Percentiles rank a stretch among this genome's conserved stretches.
Evolutionary conservation across 2,888 invertebrate genomes (phyloP).

Genomic region (Scaeva pyrastri): DNA sequence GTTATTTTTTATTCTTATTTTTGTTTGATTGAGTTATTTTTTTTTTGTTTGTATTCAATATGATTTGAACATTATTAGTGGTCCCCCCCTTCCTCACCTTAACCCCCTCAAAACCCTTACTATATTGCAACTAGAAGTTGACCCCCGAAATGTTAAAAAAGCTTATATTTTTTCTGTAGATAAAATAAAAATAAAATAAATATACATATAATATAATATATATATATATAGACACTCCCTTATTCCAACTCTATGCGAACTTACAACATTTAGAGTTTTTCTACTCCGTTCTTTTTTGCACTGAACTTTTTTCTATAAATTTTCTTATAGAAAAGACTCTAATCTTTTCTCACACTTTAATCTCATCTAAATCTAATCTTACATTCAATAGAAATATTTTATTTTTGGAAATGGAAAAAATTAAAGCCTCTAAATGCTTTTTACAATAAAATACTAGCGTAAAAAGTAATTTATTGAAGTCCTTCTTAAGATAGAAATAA

Average conservation of each 20-base stretch:
- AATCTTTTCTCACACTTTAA: conserved; percentile 41
- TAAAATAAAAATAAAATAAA: conserved; percentile 22
- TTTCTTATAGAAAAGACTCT: conserved; percentile 46
- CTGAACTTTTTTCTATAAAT: conserved; percentile 38
- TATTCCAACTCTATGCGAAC: conserved; percentile 50
- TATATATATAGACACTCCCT: conserved; percentile 21
- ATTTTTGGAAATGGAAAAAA: conserved; percentile 39
- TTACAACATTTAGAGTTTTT: conserved; percentile 57
- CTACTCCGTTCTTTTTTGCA: conserved; percentile 59
- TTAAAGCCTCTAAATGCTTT: conserved; percentile 44
- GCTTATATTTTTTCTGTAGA: conserved; percentile 71
- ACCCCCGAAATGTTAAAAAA: conserved; percentile 61
- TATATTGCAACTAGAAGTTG: conserved; percentile 68
- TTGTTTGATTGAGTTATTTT: conserved; percentile 15
- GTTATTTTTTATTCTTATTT: conserved; percentile 26
- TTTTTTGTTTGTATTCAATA: neutral
- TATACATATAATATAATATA: no score
- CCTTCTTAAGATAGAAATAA: conserved; percentile 42
- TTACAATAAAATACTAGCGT: conserved; percentile 18
- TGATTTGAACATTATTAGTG: conserved; percentile 51
- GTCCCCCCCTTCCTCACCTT: conserved; percentile 35
- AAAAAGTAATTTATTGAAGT: conserved; percentile 39
- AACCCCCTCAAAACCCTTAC: neutral
- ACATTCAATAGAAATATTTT: neutral
- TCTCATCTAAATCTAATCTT: neutral